Evolutionary conservation across 2,888 invertebrate species (phyloP), one percentile per base, ranked within the genome.

Genomic region (Pyrochroa serraticornis): DNA sequence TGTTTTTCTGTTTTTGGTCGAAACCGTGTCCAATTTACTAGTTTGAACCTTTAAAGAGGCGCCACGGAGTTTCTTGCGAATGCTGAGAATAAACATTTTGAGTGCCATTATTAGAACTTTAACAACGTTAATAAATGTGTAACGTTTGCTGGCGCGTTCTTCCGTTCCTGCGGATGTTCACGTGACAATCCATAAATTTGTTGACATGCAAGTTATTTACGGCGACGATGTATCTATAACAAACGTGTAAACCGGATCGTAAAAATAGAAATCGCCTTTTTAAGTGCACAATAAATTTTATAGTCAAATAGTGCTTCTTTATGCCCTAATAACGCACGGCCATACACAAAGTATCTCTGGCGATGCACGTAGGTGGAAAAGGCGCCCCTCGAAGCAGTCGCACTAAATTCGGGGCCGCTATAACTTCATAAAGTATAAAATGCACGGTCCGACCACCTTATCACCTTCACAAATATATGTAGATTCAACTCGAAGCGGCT

Each of bases 391-490:
- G 57, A 57, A 57, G 43, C 45, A 47, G 12, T 14, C 13, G 31
- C 22, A 46, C 33, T 36, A 48, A 52, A 52, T 53, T 58, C 42
- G 14, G n/a, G 52, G 48, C 52, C 52, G 54, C 58, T 62, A 53
- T 74, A 74, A 74, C 74, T 73, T 70, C 67, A 71, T 73, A 71
- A 72, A 68, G 65, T 65, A 66, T 68, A 69, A 66, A 65, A 71
- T 65, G 67, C 65, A 66, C 66, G 65, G 59, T 58, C 66, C 65
- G 62, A 52, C 59, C 58, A 58, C 65, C 61, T 63, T 58, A 67
- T 68, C 73, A 72, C 73, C 74, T 74, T 71, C 60, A 67, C 72
- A 77, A 77, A 77, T 77, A 69, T 77, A 77, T 77, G 77, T 76
- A 77, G 76, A 77, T 77, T 77, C 69, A 66, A 57, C 57, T 63